A percentile compares a stretch with the other conserved stretches of the same genome.
Evolutionary conservation across 2,888 invertebrate species (phyloP).

Genomic region (Lochmaea crataegi): DNA sequence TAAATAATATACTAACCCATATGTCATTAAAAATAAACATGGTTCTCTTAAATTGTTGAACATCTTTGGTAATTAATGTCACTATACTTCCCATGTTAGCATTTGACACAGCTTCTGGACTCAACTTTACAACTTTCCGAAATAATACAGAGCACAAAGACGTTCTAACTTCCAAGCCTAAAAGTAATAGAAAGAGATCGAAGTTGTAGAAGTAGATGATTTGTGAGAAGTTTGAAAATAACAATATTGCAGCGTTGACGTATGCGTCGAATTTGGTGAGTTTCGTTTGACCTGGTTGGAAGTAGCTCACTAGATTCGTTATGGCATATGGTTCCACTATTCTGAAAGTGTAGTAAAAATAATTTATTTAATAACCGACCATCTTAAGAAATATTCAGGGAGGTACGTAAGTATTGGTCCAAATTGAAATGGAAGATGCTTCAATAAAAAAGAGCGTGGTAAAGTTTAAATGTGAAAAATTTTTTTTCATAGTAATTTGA

Average conservation of each 20-base stretch:
- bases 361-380: no score
- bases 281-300: conserved; percentile 50
- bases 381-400: no score
- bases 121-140: conserved; percentile 69
- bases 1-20: conserved; percentile 83
- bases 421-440: no score
- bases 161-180: conserved; percentile 82
- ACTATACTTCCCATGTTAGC: conserved; percentile 80
- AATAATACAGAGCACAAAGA: conserved; percentile 68
- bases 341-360: conserved; percentile 44
- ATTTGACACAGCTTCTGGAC: conserved; percentile 72
- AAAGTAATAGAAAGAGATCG: conserved; percentile 77
- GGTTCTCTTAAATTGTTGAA: conserved; percentile 88
- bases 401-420: no score
- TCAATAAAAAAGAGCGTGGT: no score
- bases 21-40: conserved; percentile 90
- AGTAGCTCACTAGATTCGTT: conserved; percentile 55
- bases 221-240: conserved; percentile 76
- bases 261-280: conserved; percentile 68
- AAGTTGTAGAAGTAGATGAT: conserved; percentile 79
- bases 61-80: conserved; percentile 93
- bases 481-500: no score
- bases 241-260: conserved; percentile 77
- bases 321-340: conserved; percentile 53
- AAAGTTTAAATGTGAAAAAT: no score